A percentile compares a stretch with the other conserved stretches of the same genome.
These are phyloP conservation scores for Ormia ochracea DNA, from an alignment of 2,888 invertebrate species.

Conservation along the genomic window DNA sequence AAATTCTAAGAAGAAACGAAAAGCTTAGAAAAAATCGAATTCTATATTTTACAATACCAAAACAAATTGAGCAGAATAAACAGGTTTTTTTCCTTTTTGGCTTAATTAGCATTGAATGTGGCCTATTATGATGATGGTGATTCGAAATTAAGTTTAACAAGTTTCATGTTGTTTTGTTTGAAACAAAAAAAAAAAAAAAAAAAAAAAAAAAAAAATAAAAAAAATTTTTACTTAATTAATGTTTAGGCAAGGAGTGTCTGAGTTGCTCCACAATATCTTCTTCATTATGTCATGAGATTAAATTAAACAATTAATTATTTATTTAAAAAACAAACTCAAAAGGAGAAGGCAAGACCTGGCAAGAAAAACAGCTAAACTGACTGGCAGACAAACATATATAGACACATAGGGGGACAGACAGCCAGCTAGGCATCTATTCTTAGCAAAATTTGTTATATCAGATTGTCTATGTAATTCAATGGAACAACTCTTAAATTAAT, in stretches of 20 bases:
- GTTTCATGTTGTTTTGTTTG: background rate
- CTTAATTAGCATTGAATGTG: conserved; percentile 28
- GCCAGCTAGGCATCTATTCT: background rate
- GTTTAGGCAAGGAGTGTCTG: conserved; percentile 1
- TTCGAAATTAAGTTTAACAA: background rate
- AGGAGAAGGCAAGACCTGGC: background rate
- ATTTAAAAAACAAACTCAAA: background rate
- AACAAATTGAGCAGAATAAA: background rate
- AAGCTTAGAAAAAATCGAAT: background rate
- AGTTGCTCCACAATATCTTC: background rate
- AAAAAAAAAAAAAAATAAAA: too few species aligned
- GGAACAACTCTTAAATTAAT: conserved; percentile 1
- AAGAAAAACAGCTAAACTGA: too few species aligned
- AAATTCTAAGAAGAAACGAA: background rate
- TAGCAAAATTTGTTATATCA: background rate
- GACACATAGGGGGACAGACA: background rate
- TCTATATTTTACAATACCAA: background rate
- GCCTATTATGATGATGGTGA: conserved; percentile 24
- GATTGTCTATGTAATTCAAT: conserved; percentile 16
- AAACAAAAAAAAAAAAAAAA: too few species aligned
- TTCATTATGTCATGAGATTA: conserved; percentile 1
- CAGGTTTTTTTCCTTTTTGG: conserved; percentile 12
- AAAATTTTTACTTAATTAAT: background rate
- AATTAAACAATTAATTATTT: conserved; percentile 34
- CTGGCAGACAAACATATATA: background rate